Evolutionary conservation across 2,888 invertebrate genomes (phyloP), one percentile per base, ranked within the genome.

Genomic region (Rhagophthalmus giganteus): DNA sequence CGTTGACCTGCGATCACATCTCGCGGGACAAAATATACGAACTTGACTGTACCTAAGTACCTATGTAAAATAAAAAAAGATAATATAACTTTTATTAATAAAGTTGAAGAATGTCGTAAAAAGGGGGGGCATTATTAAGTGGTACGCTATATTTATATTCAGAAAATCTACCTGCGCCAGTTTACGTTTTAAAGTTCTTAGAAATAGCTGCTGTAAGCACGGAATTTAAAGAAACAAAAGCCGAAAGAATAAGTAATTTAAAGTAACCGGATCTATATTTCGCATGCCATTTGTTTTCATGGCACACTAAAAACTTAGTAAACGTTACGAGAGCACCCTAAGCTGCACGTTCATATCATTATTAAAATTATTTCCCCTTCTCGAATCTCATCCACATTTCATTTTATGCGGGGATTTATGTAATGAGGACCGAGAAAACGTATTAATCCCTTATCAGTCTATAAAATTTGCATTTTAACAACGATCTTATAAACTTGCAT

Each of bases 391-490:
- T 34, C 24, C 35, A 15, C 30, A 20, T 44, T 44, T 35, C 28
- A 44, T 34, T 42, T 44, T 44, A 44, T 35, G 44, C 12, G 34
- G 6, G 27, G 34, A 35, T 46, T 37, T 46, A 46, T 25, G 27
- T 27, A 44, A 44, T 44, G 44, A 44, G 45, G 7, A 11, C 37
- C 12, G 30, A 38, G 28, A 41, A 48, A 28, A 20, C 14, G 38
- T 41, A 41, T 41, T 48, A 48, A 48, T 48, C 48, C 41, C 34
- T 48, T 48, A 48, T 48, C 48, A 48, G 47, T 47, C 39, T 39
- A 47, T 47, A 47, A 47, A 47, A 47, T 52, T 52, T 47, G 40
- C 27, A 52, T 47, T 47, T 52, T 51, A 54, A 44, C 40, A 45
- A 47, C 41, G 37, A 40, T 41, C 37, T 51, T 47, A 47, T 45